Evolutionary conservation across 2,888 invertebrate species (phyloP).

Genomic region (Megastigmus dorsalis): DNA sequence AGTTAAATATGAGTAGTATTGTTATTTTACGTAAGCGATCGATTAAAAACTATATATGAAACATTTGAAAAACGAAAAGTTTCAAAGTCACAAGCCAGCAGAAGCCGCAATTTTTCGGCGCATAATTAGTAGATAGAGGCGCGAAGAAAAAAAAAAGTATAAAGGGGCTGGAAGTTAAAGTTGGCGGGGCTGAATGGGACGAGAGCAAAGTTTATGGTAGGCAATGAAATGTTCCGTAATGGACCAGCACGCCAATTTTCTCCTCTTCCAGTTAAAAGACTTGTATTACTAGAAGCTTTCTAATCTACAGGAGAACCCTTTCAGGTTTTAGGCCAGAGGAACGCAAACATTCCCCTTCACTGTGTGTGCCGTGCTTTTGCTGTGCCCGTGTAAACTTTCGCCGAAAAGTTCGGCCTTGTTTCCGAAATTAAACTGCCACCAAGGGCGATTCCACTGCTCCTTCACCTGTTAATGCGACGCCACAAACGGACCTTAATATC

Average conservation of each 20-base stretch:
- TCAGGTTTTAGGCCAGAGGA: conserved; percentile 66
- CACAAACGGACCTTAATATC: conserved; percentile 1
- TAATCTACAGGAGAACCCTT: conserved; percentile 69
- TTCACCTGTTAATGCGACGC: conserved; percentile 54
- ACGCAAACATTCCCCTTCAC: conserved; percentile 64
- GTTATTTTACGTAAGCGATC: too few relatives aligned
- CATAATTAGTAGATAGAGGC: too few relatives aligned
- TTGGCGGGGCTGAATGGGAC: conserved; percentile 19
- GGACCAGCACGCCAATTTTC: conserved; percentile 55
- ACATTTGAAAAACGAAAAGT: too few relatives aligned
- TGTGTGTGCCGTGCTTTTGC: conserved; percentile 50
- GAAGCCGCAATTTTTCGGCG: neutral
- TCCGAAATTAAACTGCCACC: conserved; percentile 63
- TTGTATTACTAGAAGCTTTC: conserved; percentile 61
- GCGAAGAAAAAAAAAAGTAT: neutral
- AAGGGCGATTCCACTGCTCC: conserved; percentile 56
- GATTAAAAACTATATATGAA: too few relatives aligned
- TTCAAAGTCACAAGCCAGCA: too few relatives aligned
- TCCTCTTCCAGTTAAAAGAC: conserved; percentile 57
- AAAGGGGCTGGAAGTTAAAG: neutral
- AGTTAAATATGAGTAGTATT: too few relatives aligned
- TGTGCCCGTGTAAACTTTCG: conserved; percentile 52
- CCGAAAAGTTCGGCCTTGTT: conserved; percentile 64
- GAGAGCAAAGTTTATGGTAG: conserved; percentile 14
- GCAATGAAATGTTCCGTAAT: conserved; percentile 55